A percentile compares a stretch with the other conserved stretches of the same genome.
Conservation (phyloP, 2,888 invertebrate genomes). For the Drosophila anceps region DNA sequence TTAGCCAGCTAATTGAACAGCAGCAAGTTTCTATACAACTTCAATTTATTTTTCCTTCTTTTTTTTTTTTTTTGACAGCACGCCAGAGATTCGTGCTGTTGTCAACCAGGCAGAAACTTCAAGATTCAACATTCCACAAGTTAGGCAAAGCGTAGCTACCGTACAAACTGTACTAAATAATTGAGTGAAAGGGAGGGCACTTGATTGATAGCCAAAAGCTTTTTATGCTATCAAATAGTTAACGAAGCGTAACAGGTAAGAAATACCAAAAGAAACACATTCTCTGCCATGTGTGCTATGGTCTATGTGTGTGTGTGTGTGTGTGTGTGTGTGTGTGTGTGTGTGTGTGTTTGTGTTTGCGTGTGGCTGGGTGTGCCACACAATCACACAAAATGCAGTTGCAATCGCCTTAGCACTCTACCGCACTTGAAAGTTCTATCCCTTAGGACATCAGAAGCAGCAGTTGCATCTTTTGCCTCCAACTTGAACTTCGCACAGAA, state of each 20-base stretch:
- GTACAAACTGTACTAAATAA: constrained; percentile 59
- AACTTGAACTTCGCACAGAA: not conserved
- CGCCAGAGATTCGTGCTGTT: constrained; percentile 5
- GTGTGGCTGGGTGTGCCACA: constrained; percentile 1
- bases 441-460: not conserved
- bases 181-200: constrained; percentile 51
- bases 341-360: constrained; percentile 14
- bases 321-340: constrained; percentile 2
- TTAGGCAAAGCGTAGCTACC: not conserved
- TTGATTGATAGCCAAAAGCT: constrained; percentile 79
- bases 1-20: constrained; percentile 43
- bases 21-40: constrained; percentile 12
- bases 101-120: constrained; percentile 15
- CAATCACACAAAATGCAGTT: constrained; percentile 32
- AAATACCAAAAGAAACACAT: constrained; percentile 35
- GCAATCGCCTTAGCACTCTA: constrained; percentile 10
- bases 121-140: constrained; percentile 20
- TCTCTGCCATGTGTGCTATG: constrained; percentile 4
- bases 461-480: constrained; percentile 9
- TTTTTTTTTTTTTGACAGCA: not conserved
- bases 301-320: not conserved
- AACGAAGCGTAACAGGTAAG: constrained; percentile 77
- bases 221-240: constrained; percentile 69
- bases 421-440: not conserved
- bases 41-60: constrained; percentile 1